Evolutionary conservation across 2,888 invertebrate genomes (phyloP), one percentile per base, ranked within the genome.

Genomic region (Tribolium freemani): DNA sequence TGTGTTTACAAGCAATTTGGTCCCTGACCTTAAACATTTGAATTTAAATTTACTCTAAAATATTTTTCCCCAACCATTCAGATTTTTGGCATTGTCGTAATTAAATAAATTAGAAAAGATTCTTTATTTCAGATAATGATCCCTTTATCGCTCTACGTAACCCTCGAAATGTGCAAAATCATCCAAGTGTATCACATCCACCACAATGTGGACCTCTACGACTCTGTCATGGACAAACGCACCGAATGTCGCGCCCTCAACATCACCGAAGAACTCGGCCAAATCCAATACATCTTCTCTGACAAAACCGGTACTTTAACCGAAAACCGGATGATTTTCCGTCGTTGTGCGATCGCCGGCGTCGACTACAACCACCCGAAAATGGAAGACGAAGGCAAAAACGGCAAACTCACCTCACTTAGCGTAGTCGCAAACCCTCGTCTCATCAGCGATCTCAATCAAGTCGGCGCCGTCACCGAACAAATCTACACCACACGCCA

Each of bases 231-330:
- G 38, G 94, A 96, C 85, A 95, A 93, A 80, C 89, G 92, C 77
- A 91, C 94, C 67, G 94, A 97, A 87, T 99, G 98, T 85, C 92
- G 97, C 46, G 97, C 98, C 48, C 90, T 97, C 83, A 98, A 99
- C 86, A 98, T 99, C 76, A 97, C 98, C 0, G 98, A 99, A 86
- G 98, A 99, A 87, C 90, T 99, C 79, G 99, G 99, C 0, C 98
- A 99, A 88, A 90, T 95, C 57, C 94, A 96, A 83, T 98, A 98
- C 83, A 91, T 99, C 76, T 98, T 99, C 87, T 96, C 96, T 6
- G 99, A 99, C 86, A 99, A 99, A 88, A 99, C 99, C 0, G 99
- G 99, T 4, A 99, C 99, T 1, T 88, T 99, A 69, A 99, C 99
- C 0, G 98, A 98, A 87, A 99, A 99, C 86, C 94, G 96, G 86